phyloP scores from a whole-genome alignment of 1,140 invertebrate genomes.

The Polyergus mexicanus region DNA sequence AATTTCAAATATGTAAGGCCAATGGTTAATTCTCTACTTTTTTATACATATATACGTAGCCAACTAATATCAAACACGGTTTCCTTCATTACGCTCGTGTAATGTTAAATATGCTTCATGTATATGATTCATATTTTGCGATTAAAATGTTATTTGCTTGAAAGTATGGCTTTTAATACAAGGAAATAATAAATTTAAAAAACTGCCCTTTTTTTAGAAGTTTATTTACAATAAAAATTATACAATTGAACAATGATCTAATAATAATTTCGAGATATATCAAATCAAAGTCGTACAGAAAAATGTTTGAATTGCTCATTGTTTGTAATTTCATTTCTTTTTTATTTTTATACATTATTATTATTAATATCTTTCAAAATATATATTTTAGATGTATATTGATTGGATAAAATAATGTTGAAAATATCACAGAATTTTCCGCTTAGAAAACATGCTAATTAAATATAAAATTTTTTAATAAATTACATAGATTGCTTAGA shows the following conservation, averaged over 20 bases:
- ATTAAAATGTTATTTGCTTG: background rate
- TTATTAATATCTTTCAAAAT: slow-evolving; percentile 13
- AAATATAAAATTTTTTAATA: slow-evolving; percentile 33
- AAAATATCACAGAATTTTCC: slow-evolving; percentile 43
- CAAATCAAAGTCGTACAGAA: background rate
- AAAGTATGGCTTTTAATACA: background rate
- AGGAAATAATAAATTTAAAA: background rate
- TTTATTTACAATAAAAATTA: background rate
- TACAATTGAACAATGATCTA: background rate
- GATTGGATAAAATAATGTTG: slow-evolving; percentile 6
- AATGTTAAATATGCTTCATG: slow-evolving; percentile 32
- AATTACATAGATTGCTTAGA: slow-evolving; percentile 14
- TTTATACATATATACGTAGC: slow-evolving; percentile 12
- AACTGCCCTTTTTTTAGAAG: background rate
- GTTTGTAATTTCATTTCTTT: background rate
- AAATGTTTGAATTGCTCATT: background rate
- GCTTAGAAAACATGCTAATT: slow-evolving; percentile 18
- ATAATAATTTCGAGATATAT: background rate
- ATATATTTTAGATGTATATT: slow-evolving; percentile 8
- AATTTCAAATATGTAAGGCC: slow-evolving; percentile 41
- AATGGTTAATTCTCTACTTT: slow-evolving; percentile 6
- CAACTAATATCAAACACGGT: slow-evolving; percentile 30
- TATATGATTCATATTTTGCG: slow-evolving; percentile 15
- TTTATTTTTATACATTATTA: slow-evolving; percentile 39
- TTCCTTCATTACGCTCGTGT: slow-evolving; percentile 36